A percentile compares a stretch with the other conserved stretches of the same genome.
These are phyloP conservation scores for Euphysa ruthae DNA, from an alignment of 30 jellyfish, hydroid and myxozoan species.

Conservation along the genomic window DNA sequence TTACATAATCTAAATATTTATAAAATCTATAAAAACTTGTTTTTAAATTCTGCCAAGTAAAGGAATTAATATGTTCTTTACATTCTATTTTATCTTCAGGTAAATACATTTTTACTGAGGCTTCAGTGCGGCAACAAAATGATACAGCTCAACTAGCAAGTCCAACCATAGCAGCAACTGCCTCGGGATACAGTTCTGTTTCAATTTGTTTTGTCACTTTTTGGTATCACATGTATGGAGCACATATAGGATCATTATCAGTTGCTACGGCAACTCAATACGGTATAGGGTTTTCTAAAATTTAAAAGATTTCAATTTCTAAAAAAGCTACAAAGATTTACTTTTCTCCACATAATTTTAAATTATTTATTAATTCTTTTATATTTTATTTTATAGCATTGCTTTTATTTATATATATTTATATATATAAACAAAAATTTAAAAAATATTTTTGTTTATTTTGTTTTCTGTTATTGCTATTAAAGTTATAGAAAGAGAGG, in stretches of 20 bases:
- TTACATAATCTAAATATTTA: no score
- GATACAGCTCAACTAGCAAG: slow-evolving; percentile 82
- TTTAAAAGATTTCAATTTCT: not conserved
- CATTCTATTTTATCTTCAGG: no score
- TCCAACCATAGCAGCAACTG: slow-evolving; percentile 75
- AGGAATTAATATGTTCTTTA: no score
- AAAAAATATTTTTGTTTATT: no score
- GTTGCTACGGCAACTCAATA: slow-evolving; percentile 82
- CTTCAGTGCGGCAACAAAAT: slow-evolving; percentile 78
- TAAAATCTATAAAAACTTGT: no score
- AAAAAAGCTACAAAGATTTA: not conserved
- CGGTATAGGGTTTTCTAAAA: slow-evolving; percentile 32
- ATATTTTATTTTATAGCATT: not conserved
- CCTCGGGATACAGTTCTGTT: slow-evolving; percentile 44
- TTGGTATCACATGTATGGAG: slow-evolving; percentile 95
- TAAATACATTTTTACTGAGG: slow-evolving; percentile 71
- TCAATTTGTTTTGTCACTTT: slow-evolving; percentile 67
- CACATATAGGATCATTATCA: slow-evolving; percentile 57
- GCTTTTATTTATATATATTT: no score
- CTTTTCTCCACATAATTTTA: not conserved
- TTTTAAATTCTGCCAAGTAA: no score
- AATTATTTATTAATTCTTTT: not conserved
- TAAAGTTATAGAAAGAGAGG: no score
- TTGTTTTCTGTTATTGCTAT: no score
- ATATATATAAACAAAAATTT: no score